Conservation (phyloP, 2,797 vertebrate genomes). For the Momotus momota region DNA sequence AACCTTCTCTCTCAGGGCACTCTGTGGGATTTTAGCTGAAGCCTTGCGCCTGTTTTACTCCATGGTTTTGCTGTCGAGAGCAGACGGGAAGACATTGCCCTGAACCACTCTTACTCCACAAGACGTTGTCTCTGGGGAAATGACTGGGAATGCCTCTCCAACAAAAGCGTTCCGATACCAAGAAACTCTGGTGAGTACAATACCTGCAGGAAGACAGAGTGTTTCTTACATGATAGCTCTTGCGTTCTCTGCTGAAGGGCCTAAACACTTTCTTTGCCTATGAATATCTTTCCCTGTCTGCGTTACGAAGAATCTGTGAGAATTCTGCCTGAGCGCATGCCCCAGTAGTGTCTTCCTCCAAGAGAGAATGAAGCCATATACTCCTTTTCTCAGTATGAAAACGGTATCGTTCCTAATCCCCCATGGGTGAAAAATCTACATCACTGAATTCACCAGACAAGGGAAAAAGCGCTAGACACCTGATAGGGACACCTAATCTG, state of each 20-base stretch:
- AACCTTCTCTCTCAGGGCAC: conserved; percentile 59
- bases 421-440: background rate
- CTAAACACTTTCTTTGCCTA: background rate
- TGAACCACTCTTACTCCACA: background rate
- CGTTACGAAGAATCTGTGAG: background rate
- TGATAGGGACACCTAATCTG: background rate
- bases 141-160: conserved; percentile 90
- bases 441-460: background rate
- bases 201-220: background rate
- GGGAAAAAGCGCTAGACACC: background rate
- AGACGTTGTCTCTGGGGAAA: conserved; percentile 52
- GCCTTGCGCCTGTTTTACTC: background rate
- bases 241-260: background rate
- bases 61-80: conserved; percentile 5
- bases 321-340: background rate
- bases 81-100: background rate
- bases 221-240: background rate
- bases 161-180: conserved; percentile 90
- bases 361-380: background rate
- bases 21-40: conserved; percentile 33
- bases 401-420: background rate
- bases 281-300: background rate
- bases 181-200: conserved; percentile 87
- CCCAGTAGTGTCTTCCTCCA: background rate
- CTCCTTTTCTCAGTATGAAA: background rate